Percentiles rank a stretch among this genome's conserved stretches.
These are phyloP conservation scores for Rhinella marina DNA, from an alignment of 2,797 vertebrate genomes.

Conservation along the genomic window DNA sequence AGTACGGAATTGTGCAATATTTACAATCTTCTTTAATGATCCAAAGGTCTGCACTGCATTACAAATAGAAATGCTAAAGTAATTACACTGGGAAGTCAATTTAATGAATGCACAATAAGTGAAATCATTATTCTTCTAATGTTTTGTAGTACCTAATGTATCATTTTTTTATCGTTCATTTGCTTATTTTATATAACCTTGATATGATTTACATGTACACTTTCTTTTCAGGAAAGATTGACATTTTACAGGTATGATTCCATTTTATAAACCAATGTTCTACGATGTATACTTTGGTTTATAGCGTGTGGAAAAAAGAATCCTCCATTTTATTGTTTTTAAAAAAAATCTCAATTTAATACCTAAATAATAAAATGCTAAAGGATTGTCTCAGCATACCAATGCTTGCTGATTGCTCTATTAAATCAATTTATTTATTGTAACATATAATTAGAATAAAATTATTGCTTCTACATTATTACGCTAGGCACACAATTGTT, in stretches of 20 bases:
- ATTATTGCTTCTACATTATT: constrained; percentile 2
- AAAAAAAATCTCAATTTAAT: neutral
- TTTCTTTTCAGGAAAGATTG: constrained; percentile 63
- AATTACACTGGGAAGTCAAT: constrained; percentile 76
- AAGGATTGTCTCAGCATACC: neutral
- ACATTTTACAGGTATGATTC: constrained; percentile 61
- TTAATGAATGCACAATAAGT: constrained; percentile 77
- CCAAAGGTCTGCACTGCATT: constrained; percentile 72
- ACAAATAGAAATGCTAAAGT: constrained; percentile 77
- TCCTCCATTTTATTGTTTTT: neutral
- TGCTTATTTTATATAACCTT: constrained; percentile 75
- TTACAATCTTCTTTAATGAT: constrained; percentile 75
- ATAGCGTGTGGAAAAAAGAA: neutral
- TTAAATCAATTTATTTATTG: constrained; percentile 11
- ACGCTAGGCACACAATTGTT: neutral
- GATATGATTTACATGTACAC: constrained; percentile 72
- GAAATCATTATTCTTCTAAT: constrained; percentile 79
- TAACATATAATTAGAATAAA: neutral
- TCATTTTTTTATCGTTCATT: constrained; percentile 81
- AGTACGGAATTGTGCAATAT: constrained; percentile 69
- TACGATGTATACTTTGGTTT: neutral
- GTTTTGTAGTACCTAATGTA: constrained; percentile 75
- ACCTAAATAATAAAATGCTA: neutral
- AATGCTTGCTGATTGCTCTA: neutral
- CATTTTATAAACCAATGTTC: neutral